A percentile compares a stretch with the other conserved stretches of the same genome.
Conservation (phyloP, 2,888 invertebrate genomes). For the Trissolcus japonicus region DNA sequence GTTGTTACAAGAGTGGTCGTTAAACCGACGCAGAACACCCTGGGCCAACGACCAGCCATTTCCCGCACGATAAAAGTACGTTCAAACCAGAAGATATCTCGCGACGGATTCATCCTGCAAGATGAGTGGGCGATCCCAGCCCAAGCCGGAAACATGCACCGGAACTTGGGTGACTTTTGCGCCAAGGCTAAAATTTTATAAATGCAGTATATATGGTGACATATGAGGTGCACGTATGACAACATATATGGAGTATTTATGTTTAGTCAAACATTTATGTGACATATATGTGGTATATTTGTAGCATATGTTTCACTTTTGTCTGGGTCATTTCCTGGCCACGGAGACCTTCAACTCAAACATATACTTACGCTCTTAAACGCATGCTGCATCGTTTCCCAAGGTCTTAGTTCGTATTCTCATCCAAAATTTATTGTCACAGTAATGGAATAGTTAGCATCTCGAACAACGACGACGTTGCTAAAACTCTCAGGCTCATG, state of each 20-base stretch:
- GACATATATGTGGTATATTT: too few species aligned
- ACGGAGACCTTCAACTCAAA: slow-evolving; percentile 31
- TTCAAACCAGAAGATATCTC: slow-evolving; percentile 43
- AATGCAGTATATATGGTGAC: neutral
- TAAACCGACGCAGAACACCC: slow-evolving; percentile 48
- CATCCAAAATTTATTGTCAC: slow-evolving; percentile 17
- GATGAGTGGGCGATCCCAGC: slow-evolving; percentile 51
- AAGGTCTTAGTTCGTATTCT: slow-evolving; percentile 2
- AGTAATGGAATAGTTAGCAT: neutral
- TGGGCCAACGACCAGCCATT: slow-evolving; percentile 55
- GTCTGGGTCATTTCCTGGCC: slow-evolving; percentile 1
- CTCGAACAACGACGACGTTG: too few species aligned
- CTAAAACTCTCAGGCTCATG: too few species aligned
- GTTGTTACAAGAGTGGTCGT: slow-evolving; percentile 51
- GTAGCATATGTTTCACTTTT: too few species aligned
- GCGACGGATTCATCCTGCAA: slow-evolving; percentile 54
- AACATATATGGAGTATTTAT: too few species aligned
- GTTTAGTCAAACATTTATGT: too few species aligned
- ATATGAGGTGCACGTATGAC: too few species aligned
- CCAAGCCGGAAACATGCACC: slow-evolving; percentile 44
- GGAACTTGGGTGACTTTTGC: slow-evolving; percentile 41
- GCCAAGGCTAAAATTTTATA: slow-evolving; percentile 3
- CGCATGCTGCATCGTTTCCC: slow-evolving; percentile 13
- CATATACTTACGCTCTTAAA: slow-evolving; percentile 9
- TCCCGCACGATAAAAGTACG: slow-evolving; percentile 50